phyloP scores from a whole-genome alignment of 1,140 invertebrate species.

The Lepidurus packardi region DNA sequence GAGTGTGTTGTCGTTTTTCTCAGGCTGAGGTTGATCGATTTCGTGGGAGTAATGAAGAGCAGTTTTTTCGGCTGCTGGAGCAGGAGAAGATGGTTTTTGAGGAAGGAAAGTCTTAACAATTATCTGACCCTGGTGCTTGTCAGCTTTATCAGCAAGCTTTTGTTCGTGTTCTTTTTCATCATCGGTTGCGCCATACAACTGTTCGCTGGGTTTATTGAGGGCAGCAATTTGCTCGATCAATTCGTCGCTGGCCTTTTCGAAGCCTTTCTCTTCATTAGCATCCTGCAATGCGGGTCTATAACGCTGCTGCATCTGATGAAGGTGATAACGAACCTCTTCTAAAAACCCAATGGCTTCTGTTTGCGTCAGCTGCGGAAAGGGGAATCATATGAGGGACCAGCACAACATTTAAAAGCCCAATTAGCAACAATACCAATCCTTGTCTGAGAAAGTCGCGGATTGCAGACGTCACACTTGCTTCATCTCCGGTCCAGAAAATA shows the following conservation, averaged over 20 bases:
- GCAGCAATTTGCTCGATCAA: conserved; percentile 7
- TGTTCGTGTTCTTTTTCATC: background rate
- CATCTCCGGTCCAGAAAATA: conserved; percentile 69
- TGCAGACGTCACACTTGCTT: conserved; percentile 62
- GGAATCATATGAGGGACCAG: background rate
- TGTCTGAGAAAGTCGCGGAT: conserved; percentile 66
- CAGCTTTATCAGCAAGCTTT: background rate
- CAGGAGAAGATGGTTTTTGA: background rate
- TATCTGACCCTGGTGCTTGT: conserved; percentile 27
- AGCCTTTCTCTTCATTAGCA: conserved; percentile 16
- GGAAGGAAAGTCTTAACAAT: conserved; percentile 20
- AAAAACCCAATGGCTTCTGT: conserved; percentile 65
- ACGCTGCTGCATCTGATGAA: conserved; percentile 58
- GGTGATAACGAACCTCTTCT: conserved; percentile 62
- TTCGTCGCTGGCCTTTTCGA: conserved; percentile 23
- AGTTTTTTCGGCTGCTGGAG: background rate
- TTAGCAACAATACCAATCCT: conserved; percentile 54
- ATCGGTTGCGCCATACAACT: background rate
- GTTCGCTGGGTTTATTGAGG: background rate
- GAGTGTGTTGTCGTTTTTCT: background rate
- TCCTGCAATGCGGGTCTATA: conserved; percentile 48
- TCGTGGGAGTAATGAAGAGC: background rate
- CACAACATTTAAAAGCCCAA: background rate
- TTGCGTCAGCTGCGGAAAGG: conserved; percentile 53
- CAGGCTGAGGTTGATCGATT: background rate